Percentiles rank a stretch among this genome's conserved stretches.
Conservation (phyloP, 2,113 vertebrate genomes). For the Platycercus adscitus region DNA sequence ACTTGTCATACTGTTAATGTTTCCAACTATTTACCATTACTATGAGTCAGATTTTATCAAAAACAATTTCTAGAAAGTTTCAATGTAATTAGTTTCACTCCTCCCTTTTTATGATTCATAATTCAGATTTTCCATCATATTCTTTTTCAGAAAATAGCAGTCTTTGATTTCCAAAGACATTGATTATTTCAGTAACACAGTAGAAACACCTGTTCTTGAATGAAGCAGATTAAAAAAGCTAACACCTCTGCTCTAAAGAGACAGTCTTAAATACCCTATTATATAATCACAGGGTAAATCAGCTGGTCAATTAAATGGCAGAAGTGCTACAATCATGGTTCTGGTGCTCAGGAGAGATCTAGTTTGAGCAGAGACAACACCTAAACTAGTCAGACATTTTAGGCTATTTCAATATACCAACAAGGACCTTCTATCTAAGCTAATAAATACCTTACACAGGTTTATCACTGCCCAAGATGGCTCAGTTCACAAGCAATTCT, state of each 20-base stretch:
- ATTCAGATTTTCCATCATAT: not conserved
- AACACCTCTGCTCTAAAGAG: not conserved
- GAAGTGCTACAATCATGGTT: not conserved
- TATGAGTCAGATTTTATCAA: not conserved
- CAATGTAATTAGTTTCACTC: not conserved
- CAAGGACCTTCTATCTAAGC: not conserved
- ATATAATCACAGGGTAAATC: not conserved
- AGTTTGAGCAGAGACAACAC: not conserved
- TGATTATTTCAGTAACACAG: conserved; percentile 16
- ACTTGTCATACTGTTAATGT: not conserved
- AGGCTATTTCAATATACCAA: not conserved
- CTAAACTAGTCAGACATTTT: not conserved
- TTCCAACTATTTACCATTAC: not conserved
- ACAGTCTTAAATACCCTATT: conserved; percentile 6
- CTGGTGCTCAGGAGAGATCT: not conserved
- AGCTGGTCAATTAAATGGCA: not conserved
- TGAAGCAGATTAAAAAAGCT: conserved; percentile 15
- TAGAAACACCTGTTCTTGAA: conserved; percentile 25
- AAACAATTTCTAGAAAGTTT: not conserved
- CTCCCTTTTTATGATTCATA: not conserved
- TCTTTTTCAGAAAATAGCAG: not conserved
- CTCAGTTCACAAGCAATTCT: not conserved
- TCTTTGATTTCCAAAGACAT: not conserved
- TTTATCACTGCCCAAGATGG: not conserved
- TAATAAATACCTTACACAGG: not conserved